Evolutionary conservation across 2,888 invertebrate species (phyloP).

Genomic region (Drosophila robusta): DNA sequence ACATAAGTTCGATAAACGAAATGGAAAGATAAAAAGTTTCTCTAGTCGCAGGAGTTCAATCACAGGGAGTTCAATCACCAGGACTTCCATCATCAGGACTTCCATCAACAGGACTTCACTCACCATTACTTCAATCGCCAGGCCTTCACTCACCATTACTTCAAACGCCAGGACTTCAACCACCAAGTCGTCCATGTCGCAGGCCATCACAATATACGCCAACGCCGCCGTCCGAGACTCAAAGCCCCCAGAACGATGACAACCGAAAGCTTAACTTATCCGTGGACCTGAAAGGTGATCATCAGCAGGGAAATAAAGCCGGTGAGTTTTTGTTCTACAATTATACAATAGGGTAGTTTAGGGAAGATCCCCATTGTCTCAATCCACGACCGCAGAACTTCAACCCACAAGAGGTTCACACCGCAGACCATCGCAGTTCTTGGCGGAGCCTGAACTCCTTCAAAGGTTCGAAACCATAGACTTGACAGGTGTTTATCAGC

Average conservation of each 20-base stretch:
- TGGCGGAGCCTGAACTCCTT: background rate
- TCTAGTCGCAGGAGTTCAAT: too few relatives aligned
- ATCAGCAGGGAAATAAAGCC: background rate
- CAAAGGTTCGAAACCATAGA: background rate
- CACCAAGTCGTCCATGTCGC: background rate
- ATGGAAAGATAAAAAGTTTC: too few relatives aligned
- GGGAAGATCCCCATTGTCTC: too few relatives aligned
- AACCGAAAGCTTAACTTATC: background rate
- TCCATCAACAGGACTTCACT: too few relatives aligned
- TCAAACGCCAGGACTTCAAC: background rate
- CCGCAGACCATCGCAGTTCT: too few relatives aligned
- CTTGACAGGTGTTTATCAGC: background rate
- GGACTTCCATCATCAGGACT: too few relatives aligned
- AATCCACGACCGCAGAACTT: background rate
- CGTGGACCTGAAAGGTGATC: background rate
- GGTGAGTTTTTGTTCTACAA: background rate
- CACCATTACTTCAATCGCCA: too few relatives aligned
- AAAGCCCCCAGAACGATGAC: background rate
- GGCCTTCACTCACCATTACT: background rate
- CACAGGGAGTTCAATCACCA: background rate
- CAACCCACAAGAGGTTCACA: background rate
- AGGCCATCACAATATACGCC: background rate
- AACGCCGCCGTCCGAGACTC: background rate
- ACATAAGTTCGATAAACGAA: too few relatives aligned
- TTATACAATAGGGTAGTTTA: background rate